Evolutionary conservation across 2,888 invertebrate species (phyloP), one percentile per base, ranked within the genome.

Genomic region (Villa cingulata): DNA sequence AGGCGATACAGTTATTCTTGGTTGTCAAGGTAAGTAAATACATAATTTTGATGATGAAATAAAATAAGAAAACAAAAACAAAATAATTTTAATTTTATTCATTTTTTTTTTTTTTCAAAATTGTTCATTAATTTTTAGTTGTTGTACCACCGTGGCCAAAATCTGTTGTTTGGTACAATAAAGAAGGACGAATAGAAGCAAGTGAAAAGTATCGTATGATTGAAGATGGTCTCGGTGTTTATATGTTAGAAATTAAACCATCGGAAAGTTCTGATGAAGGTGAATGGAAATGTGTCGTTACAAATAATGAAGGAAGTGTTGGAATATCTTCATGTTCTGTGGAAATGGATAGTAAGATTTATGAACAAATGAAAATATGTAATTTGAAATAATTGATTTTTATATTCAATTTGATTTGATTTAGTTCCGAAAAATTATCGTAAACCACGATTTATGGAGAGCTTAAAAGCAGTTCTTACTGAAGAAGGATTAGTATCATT

Each of bases 401-500:
- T n/a, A n/a, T n/a, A n/a, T n/a, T n/a, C n/a, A n/a, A n/a, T n/a
- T n/a, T n/a, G n/a, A 18, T 37, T 48, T 48, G 43, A 37, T 70
- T n/a, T 68, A 87, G 88, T 88, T 63, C 91, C 91, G 37, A 87
- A 87, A 68, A 90, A 90, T 67, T 91, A 86, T 62, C 77, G 89
- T 56, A 85, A 85, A 62, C 91, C 91, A 2, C 75, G 87, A 52
- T 91, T 91, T 65, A 84, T 91, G 80, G 91, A 91, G 66, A 86
- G 83, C 57, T 73, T 91, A 12, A 86, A 86, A 66, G 91, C 91
- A 10, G 81, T 91, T 39, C 72, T 91, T 40, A 90, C 91, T 0
- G 90, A 91, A 62, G 91, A 91, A 70, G 91, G 91, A 1, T 70
- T 91, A 32, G 91, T 91, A 1, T 90, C 90, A 0, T 91, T 91